Percentiles rank a stretch among this genome's conserved stretches.
Evolutionary conservation across 2,888 invertebrate genomes (phyloP).

Genomic region (Cryptophagus acutangulus): DNA sequence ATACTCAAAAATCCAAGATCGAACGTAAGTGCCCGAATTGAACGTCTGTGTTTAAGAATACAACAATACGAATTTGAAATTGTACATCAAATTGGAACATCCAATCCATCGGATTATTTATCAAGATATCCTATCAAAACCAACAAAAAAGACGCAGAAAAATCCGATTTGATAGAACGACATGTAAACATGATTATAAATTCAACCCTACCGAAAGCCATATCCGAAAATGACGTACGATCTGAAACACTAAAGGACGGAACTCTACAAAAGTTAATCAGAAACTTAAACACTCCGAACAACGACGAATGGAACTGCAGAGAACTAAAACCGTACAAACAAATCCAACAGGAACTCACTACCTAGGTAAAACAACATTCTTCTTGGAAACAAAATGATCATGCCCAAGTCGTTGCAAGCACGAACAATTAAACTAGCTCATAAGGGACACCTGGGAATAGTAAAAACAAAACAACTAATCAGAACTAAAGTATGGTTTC

Average conservation of each 20-base stretch:
- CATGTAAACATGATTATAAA: conserved; percentile 14
- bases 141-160: conserved; percentile 3
- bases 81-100: conserved; percentile 17
- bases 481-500: conserved; percentile 20
- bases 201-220: conserved; percentile 5
- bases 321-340: conserved; percentile 9
- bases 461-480: conserved; percentile 16
- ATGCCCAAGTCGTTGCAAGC: conserved; percentile 8
- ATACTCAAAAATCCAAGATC: conserved; percentile 14
- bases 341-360: conserved; percentile 14
- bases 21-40: conserved; percentile 16
- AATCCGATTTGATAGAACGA: conserved; percentile 14
- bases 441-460: conserved; percentile 15
- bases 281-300: not conserved
- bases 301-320: conserved; percentile 8
- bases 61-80: conserved; percentile 17
- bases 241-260: conserved; percentile 14
- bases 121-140: conserved; percentile 16
- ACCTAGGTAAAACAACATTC: conserved; percentile 7
- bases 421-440: conserved; percentile 14
- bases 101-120: conserved; percentile 21
- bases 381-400: conserved; percentile 13
- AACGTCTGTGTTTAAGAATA: conserved; percentile 15
- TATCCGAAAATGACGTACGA: conserved; percentile 13
- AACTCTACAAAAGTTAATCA: conserved; percentile 7